These are phyloP conservation scores for Anguilla megastoma DNA, from an alignment of 2,797 vertebrate genomes.

Conservation along the genomic window DNA sequence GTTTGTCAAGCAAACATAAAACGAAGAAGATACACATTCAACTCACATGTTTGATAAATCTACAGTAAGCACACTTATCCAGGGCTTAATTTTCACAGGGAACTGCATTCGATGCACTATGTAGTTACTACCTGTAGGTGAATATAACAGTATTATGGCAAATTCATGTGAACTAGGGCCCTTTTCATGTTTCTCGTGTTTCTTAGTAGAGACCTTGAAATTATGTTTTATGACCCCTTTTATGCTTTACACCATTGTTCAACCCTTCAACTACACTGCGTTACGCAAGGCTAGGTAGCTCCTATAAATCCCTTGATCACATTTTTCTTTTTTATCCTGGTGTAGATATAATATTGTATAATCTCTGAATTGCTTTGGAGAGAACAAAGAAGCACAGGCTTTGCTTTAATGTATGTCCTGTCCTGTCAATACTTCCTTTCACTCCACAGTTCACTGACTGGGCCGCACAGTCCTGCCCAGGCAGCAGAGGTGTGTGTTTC, in stretches of 20 bases:
- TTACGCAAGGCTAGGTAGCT: too few relatives aligned
- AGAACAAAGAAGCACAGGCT: not conserved
- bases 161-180: not conserved
- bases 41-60: not conserved
- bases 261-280: too few relatives aligned
- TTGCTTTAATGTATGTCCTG: too few relatives aligned
- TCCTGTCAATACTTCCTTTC: too few relatives aligned
- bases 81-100: not conserved
- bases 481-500: not conserved
- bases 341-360: too few relatives aligned
- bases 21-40: not conserved
- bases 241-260: too few relatives aligned
- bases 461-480: not conserved
- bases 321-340: too few relatives aligned
- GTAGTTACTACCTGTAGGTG: not conserved
- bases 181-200: not conserved
- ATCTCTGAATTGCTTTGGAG: not conserved
- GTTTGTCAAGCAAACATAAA: not conserved
- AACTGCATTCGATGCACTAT: not conserved
- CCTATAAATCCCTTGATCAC: too few relatives aligned
- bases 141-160: too few relatives aligned
- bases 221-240: too few relatives aligned
- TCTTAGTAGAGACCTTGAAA: too few relatives aligned
- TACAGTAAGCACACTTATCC: not conserved
- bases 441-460: not conserved